Evolutionary conservation across 1,140 invertebrate species (phyloP).

Genomic region (Bombus impatiens): DNA sequence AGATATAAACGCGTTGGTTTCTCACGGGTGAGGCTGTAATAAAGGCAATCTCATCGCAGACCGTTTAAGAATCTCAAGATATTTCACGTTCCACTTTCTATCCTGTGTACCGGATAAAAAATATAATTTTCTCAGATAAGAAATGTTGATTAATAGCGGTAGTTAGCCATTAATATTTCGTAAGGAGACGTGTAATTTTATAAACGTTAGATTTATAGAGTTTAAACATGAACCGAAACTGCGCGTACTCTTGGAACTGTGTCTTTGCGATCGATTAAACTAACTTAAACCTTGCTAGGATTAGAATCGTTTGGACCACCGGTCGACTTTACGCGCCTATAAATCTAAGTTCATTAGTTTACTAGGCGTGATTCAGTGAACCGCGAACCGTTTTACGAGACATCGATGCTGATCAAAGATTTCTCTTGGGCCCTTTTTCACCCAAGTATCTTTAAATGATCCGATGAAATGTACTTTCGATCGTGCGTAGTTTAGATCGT

Average conservation of each 20-base stretch:
- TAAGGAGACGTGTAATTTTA: neutral
- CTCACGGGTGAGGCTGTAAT: too few species aligned
- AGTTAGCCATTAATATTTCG: neutral
- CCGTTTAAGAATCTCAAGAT: neutral
- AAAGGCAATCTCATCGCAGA: too few species aligned
- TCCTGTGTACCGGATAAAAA: neutral
- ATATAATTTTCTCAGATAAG: neutral
- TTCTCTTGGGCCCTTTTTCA: neutral
- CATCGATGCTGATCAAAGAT: conserved; percentile 1
- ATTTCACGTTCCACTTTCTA: neutral
- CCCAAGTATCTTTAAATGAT: neutral
- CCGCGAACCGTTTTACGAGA: conserved; percentile 41
- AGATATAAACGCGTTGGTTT: neutral
- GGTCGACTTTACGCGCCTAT: conserved; percentile 52
- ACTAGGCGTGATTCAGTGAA: conserved; percentile 36
- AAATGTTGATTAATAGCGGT: neutral
- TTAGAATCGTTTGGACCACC: conserved; percentile 36
- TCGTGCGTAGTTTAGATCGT: neutral
- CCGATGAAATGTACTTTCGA: conserved; percentile 1
- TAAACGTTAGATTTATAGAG: neutral
- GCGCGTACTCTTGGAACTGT: neutral
- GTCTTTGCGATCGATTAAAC: conserved; percentile 37
- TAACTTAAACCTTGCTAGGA: neutral
- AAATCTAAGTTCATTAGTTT: conserved; percentile 61
- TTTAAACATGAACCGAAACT: neutral